Evolutionary conservation across 2,113 vertebrate genomes (phyloP).

Genomic region (Macquaria australasica): DNA sequence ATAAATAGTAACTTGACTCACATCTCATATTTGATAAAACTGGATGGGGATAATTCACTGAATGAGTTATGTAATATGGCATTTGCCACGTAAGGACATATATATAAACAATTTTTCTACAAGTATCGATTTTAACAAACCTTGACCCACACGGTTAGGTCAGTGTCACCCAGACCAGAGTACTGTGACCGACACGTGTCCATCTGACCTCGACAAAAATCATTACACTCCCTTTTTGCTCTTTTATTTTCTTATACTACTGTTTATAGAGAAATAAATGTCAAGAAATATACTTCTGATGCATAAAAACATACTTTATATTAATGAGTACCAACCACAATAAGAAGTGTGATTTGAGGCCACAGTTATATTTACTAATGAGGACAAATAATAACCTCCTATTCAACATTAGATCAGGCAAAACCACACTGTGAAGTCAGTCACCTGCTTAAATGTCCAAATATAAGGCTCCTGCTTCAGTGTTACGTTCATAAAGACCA

Average conservation of each 20-base stretch:
- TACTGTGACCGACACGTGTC: slow-evolving; percentile 8
- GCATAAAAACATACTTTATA: background rate
- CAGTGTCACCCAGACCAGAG: slow-evolving; percentile 58
- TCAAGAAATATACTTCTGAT: background rate
- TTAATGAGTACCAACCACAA: background rate
- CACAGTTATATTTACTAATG: too few relatives aligned
- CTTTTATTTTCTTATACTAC: background rate
- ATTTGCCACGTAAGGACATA: background rate
- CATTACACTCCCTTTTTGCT: background rate
- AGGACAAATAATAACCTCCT: background rate
- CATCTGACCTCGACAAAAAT: slow-evolving; percentile 18
- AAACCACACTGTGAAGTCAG: background rate
- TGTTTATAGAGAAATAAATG: background rate
- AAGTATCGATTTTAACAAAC: background rate
- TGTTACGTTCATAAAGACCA: slow-evolving; percentile 62
- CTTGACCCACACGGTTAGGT: slow-evolving; percentile 8
- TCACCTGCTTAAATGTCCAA: slow-evolving; percentile 74
- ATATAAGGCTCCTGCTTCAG: slow-evolving; percentile 56
- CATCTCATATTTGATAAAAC: slow-evolving; percentile 34
- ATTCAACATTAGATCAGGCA: background rate
- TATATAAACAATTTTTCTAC: background rate
- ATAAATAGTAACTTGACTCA: slow-evolving; percentile 16
- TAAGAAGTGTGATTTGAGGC: background rate
- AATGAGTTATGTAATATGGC: slow-evolving; percentile 1
- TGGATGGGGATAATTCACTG: background rate